Evolutionary conservation across 2,797 vertebrate species (phyloP), one percentile per base, ranked within the genome.

Genomic region (Potorous gilbertii): DNA sequence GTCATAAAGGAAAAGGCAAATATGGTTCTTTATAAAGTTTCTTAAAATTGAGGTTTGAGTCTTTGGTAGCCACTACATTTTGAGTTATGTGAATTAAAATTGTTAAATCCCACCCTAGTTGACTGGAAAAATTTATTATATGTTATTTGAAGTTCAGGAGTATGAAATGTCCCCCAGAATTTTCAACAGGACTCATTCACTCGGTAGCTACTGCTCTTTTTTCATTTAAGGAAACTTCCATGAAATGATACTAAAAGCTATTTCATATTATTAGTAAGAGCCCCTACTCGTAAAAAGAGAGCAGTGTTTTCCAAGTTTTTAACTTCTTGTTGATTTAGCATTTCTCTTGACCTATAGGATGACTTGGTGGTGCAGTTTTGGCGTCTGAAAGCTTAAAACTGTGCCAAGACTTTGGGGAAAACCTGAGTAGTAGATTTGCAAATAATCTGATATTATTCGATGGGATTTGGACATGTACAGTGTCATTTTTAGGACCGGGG

Each of bases 21-120:
- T 94, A 2, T 90, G 92, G 94, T n/a, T 90, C 27, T 96, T 93
- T 90, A 66, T 59, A 92, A 50, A 90, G 90, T 92, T 96, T 96
- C n/a, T 91, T 28, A 93, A 31, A 94, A 94, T 95, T 91, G 94
- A 74, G 94, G 54, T 27, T 95, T 55, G 52, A 57, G 21, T 94
- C 56, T 92, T 92, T 46, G 94, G 28, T 94, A 93, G 81, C 93
- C 90, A 59, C 90, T 90, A 62, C 27, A 14, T 93, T 95, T 95
- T 91, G 92, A 74, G 55, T 91, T 97, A 91, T 81, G 40, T 27
- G 27, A 46, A 81, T 46, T 81, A 40, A 81, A 46, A 81, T 46
- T 46, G 18, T 46, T 27, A 94, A 95, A 54, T 94, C 57, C 92
- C 54, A 95, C 52, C 50, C 62, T 95, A 90, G 81, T 95, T 97